Base-by-base conservation (phyloP, 2,888 invertebrate species). In the Clepsis dumicolana region DNA sequence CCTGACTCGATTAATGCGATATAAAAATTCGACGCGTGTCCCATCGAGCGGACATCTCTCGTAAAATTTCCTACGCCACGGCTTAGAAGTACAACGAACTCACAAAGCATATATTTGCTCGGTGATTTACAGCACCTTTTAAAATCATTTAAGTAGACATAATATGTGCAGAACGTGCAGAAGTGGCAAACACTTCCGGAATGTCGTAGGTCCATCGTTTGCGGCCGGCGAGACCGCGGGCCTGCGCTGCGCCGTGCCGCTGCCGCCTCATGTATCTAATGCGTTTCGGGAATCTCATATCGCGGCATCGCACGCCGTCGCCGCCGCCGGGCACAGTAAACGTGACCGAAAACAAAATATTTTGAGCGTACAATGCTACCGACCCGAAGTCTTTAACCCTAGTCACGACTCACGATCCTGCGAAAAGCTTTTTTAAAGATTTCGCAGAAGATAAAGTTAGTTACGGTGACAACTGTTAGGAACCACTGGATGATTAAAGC, bases 1-100 rank as follows among this genome's bases (percentile, higher is more conserved):
- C 78, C 75, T 78, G 78, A 74, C 72, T 81, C 83, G 83, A 86
- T 86, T 86, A 91, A 91, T 88, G 81, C 74, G 82, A 76, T 82
- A 90, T 93, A 88, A 90, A 92, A 90, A 93, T 93, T 92, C 93
- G 82, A 80, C 68, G 67, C 91, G 78, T 87, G 92, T 87, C 75
- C 75, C 77, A 73, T 72, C 73, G 80, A 79, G 76, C 83, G 86
- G 84, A 86, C 83, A 87, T 89, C 84, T 91, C 86, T 86, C 86
- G 81, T 90, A 87, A 88, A 88, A 88, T 88, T 88, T 90, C 81
- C 86, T 89, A 84, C 79, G 77, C 69, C 71, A 73, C 72, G 78
- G 77, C 80, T 81, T 79, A 81, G 82, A 75, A 74, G 86, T 86
- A 87, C 91, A 88, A 88, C 90, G 91, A 93, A 89, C 92, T 81